Base-by-base conservation (phyloP, 2,797 vertebrate species). In the Periophthalmus magnuspinnatus region DNA sequence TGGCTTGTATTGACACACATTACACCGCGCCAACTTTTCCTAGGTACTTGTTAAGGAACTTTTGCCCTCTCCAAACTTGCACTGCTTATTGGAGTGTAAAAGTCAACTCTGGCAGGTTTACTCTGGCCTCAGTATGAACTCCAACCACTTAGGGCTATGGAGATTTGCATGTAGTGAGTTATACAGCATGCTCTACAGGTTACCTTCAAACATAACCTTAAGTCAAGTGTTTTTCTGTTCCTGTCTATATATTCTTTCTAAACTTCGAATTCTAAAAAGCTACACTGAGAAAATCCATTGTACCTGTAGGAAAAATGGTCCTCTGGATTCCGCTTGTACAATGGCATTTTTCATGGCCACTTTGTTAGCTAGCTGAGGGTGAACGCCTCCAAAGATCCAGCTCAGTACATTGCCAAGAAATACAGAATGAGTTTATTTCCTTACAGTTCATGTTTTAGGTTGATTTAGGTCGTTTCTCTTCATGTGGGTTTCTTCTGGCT, bases 21-120 rank as follows among this genome's bases (percentile, higher is more conserved):
- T 60, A 60, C 34, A 36, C 34, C 59, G 22, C 47, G n/a, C 21
- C 10, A 22, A 22, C 21, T 47, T 45, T 63, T 24, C 22, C 33
- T 45, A 21, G 5, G 36, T 21, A 62, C 16, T 62, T 63, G 38
- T 63, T 45, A 63, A 8, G n/a, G 14, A 63, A 63, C 61, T 41
- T 61, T 38, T 41, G 36, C 59, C n/a, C 34, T 41, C 19, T 61
- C 59, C 36, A 38, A 61, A 38, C 36, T 61, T 41, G 22, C 38
- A 7, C n/a, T 47, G 61, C 61, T 47, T 38, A 63, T 45, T 2
- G 22, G 38, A n/a, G 38, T 22, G 38, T 63, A 63, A 63, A 47
- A 45, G 61, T 63, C 61, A 63, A 47, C 45, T 21, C 14, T 28
- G 28, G 28, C 60, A 41, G n/a, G 60, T 63, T 41, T 63, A 24